A percentile compares a stretch with the other conserved stretches of the same genome.
Evolutionary conservation across 2,888 invertebrate genomes (phyloP).

Genomic region (Petrophora chlorosata): DNA sequence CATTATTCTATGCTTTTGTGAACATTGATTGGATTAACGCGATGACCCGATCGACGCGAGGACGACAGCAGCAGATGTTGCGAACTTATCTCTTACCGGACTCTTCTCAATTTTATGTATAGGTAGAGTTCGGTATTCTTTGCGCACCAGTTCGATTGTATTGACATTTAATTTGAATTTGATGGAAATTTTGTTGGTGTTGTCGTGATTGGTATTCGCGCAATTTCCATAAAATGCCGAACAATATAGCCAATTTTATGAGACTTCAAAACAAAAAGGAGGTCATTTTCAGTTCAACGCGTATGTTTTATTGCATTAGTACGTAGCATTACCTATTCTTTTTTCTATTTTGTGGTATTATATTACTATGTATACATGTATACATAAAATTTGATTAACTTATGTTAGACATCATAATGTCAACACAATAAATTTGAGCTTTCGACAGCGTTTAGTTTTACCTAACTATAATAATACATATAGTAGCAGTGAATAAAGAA

Average conservation of each 20-base stretch:
- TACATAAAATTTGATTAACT: too few relatives aligned
- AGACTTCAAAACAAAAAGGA: constrained; percentile 7
- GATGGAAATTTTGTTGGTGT: constrained; percentile 11
- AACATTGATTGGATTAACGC: constrained; percentile 38
- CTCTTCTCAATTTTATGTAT: too few relatives aligned
- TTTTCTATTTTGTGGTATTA: too few relatives aligned
- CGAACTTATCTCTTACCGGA: constrained; percentile 27
- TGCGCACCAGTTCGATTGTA: constrained; percentile 12
- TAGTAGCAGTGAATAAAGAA: constrained; percentile 17
- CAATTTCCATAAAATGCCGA: neutral
- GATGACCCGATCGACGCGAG: constrained; percentile 23
- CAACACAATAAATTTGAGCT: too few relatives aligned
- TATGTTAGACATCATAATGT: too few relatives aligned
- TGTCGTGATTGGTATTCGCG: constrained; percentile 1
- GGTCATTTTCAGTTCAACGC: too few relatives aligned
- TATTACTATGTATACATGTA: too few relatives aligned
- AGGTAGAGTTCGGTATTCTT: constrained; percentile 5
- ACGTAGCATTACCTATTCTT: too few relatives aligned
- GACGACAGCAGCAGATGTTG: constrained; percentile 26
- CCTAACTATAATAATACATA: too few relatives aligned
- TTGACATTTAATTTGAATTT: constrained; percentile 18
- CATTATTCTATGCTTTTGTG: constrained; percentile 52
- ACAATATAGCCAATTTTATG: neutral
- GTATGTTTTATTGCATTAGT: too few relatives aligned
- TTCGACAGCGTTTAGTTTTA: constrained; percentile 17